Evolutionary conservation across 2,797 vertebrate genomes (phyloP).

Genomic region (Pachyuromys duprasi): DNA sequence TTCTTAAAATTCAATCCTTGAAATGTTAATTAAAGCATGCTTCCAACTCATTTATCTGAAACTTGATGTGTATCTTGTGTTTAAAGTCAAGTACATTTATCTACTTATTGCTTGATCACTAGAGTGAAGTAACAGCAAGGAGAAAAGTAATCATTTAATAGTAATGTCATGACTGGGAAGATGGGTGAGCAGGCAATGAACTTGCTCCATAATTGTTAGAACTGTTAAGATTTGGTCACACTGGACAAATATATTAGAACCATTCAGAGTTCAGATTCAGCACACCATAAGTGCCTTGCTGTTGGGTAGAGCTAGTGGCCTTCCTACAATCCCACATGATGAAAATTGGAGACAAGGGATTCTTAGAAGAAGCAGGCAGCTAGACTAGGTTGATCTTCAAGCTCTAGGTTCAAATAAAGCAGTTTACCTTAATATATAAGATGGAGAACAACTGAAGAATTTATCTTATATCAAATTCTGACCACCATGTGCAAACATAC

Average conservation of each 20-base stretch:
- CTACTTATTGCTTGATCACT: not conserved
- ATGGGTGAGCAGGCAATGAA: not conserved
- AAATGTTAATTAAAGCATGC: not conserved
- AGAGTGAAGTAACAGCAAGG: not conserved
- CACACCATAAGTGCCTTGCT: not conserved
- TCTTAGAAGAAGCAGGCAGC: not conserved
- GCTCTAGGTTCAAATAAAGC: not conserved
- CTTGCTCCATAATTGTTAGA: not conserved
- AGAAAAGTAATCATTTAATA: not conserved
- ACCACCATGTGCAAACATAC: not conserved
- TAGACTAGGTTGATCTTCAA: not conserved
- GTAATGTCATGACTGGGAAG: not conserved
- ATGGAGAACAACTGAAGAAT: not conserved
- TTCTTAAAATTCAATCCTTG: not conserved
- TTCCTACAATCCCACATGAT: not conserved
- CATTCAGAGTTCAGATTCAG: not conserved
- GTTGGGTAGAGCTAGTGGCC: too few relatives aligned
- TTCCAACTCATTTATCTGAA: not conserved
- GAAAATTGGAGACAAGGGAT: not conserved
- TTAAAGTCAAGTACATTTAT: not conserved
- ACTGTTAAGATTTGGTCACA: not conserved
- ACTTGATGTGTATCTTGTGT: not conserved
- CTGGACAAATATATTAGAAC: not conserved
- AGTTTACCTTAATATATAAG: not conserved
- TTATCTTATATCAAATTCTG: not conserved